Evolutionary conservation across 2,797 vertebrate species (phyloP).

Genomic region (Alcedo atthis): DNA sequence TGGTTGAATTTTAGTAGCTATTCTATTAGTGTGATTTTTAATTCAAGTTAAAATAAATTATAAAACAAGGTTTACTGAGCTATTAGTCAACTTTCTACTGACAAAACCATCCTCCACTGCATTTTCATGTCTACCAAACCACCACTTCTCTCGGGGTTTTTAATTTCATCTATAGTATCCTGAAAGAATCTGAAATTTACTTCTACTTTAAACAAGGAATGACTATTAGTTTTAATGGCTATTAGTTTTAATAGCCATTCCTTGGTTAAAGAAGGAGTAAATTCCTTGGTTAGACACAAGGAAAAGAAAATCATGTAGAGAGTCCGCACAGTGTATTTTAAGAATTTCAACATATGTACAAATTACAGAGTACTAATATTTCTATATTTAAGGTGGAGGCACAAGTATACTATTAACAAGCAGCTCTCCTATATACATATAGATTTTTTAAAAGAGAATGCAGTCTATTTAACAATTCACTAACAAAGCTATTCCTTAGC

Average conservation of each 20-base stretch:
- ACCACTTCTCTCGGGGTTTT: background rate
- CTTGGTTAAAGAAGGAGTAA: no score
- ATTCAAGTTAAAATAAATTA: background rate
- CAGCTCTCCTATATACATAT: conserved; percentile 46
- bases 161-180: background rate
- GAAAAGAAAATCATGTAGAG: background rate
- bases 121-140: background rate
- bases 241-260: no score
- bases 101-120: background rate
- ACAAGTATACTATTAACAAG: conserved; percentile 19
- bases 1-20: background rate
- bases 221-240: background rate
- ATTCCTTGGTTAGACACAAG: background rate
- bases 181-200: background rate
- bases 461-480: conserved; percentile 76
- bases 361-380: background rate
- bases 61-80: background rate
- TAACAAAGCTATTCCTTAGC: conserved; percentile 83
- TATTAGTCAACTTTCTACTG: background rate
- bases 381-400: background rate
- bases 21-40: background rate
- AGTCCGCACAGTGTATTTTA: background rate
- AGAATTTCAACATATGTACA: background rate
- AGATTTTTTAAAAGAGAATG: conserved; percentile 57
- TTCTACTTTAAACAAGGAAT: background rate